Base-by-base conservation (phyloP, 2,113 vertebrate genomes). In the Crotalus horridus region DNA sequence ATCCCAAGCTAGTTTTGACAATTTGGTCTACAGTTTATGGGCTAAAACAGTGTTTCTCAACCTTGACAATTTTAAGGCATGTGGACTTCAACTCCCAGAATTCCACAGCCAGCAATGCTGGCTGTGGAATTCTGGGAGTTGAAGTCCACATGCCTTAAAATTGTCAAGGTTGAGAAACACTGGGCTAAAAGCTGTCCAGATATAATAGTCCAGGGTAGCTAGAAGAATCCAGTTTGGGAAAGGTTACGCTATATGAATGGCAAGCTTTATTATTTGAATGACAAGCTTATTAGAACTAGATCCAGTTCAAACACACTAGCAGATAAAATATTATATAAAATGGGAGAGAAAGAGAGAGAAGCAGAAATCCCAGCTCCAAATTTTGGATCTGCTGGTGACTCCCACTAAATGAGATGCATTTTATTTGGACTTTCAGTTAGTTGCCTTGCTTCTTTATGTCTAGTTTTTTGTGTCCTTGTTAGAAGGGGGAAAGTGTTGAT, bases 241-340 rank as follows among this genome's bases (percentile, higher is more conserved):
- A 81, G 33, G 3, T 81, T 81, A 81, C 3, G 2, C 20, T 39
- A 39, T 81, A 81, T 43, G 33, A 87, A 58, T 87, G 58, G 29
- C 33, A 61, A 24, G 11, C 33, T 39, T 33, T 91, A 23, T 87
- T 53, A 87, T 61, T 86, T 6, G 6, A 53, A 58, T 87, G 85
- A 46, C 33, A 59, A 33, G 3, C 24, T 64, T 24, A 87, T 87
- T 96, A 94, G 93, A 95, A 74, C 89, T 39, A 54, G 43, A 23
- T 94, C 91, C 95, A 3, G 95, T 93, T 94, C 93, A 87, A 88
- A 54, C 0, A n/a, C 46, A 55, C 92, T 90, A 54, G 4, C 54
- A 12, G 90, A 21, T 39, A 91, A 85, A 94, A 33, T 90, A 94
- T 0, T 0, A 69, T 23, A 90, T 55, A 20, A 86, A 48, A 43